These are phyloP conservation scores for Microtus oregoni DNA, from an alignment of 2,113 vertebrate genomes.

Conservation along the genomic window DNA sequence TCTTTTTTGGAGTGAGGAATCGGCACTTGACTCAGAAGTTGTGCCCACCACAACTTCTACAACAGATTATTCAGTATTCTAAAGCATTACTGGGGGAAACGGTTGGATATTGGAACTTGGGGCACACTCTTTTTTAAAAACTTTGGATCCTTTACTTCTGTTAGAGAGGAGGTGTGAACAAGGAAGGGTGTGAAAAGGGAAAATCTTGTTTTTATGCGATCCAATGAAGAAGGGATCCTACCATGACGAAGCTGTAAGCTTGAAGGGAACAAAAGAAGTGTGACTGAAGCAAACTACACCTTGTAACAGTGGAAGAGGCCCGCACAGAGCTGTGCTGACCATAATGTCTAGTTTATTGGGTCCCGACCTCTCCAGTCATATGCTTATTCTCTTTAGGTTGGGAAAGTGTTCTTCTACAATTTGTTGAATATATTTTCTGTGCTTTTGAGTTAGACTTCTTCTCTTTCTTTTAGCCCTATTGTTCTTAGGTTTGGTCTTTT, in stretches of 20 bases:
- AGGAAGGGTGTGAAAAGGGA: neutral
- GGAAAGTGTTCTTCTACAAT: too few relatives aligned
- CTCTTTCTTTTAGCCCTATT: too few relatives aligned
- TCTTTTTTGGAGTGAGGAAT: neutral
- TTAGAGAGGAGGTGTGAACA: neutral
- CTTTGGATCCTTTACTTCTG: neutral
- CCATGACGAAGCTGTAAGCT: neutral
- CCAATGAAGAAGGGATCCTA: neutral
- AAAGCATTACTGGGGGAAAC: neutral
- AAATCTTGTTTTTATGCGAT: neutral
- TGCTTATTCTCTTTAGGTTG: too few relatives aligned
- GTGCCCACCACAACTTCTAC: neutral
- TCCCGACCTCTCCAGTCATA: neutral
- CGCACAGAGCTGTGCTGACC: neutral
- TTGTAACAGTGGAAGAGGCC: neutral
- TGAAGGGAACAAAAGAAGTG: neutral
- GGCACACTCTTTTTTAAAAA: neutral
- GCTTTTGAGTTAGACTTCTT: too few relatives aligned
- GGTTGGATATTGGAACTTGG: too few relatives aligned
- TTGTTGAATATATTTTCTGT: too few relatives aligned
- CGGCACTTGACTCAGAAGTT: neutral
- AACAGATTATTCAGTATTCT: neutral
- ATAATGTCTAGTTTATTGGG: neutral
- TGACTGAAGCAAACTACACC: too few relatives aligned
- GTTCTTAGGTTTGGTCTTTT: too few relatives aligned